Percentiles rank a stretch among this genome's conserved stretches.
Evolutionary conservation across 2,888 invertebrate genomes (phyloP).

Genomic region (Aproaerema taeniolella): DNA sequence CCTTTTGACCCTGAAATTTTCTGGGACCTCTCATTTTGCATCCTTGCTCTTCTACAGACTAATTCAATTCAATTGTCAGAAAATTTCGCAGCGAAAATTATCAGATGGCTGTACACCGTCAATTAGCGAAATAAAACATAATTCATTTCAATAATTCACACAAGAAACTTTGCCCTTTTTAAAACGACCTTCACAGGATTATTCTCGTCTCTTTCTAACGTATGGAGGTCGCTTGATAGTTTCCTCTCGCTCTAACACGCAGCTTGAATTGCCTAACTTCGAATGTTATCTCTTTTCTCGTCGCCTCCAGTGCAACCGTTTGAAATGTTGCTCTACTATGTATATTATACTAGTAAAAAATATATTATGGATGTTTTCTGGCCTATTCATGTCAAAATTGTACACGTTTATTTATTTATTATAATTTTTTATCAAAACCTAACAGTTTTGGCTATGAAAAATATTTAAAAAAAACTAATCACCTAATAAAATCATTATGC

Average conservation of each 20-base stretch:
- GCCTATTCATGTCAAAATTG: no score
- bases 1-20: no score
- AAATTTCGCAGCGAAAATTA: constrained; percentile 35
- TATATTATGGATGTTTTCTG: no score
- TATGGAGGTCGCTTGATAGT: constrained; percentile 19
- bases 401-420: no score
- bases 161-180: constrained; percentile 46
- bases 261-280: constrained; percentile 48
- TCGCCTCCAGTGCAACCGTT: constrained; percentile 30
- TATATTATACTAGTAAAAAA: no score
- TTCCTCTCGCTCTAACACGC: constrained; percentile 39
- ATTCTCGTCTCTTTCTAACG: constrained; percentile 27
- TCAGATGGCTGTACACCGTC: constrained; percentile 32
- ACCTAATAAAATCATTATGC: no score
- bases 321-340: constrained; percentile 31
- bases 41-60: no score
- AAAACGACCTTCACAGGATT: constrained; percentile 28
- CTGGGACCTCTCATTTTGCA: no score
- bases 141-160: constrained; percentile 58
- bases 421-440: no score
- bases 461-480: no score
- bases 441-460: no score
- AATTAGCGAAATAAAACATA: constrained; percentile 58
- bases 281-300: constrained; percentile 52
- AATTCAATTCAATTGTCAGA: constrained; percentile 37